Evolutionary conservation across 2,797 vertebrate genomes (phyloP).

Genomic region (Gobio occitaniae): DNA sequence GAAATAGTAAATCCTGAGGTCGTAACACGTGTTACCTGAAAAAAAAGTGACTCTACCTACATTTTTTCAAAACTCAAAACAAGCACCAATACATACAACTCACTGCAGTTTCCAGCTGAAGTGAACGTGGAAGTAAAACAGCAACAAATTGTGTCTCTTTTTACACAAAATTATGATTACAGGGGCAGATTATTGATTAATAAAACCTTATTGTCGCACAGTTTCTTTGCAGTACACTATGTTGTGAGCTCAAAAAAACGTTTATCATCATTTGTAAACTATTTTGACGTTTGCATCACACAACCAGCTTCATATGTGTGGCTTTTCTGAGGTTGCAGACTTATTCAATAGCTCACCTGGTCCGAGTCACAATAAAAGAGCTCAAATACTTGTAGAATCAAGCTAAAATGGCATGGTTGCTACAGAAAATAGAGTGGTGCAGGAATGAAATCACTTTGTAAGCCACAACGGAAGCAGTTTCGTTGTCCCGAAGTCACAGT

Average conservation of each 20-base stretch:
- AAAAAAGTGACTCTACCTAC: background rate
- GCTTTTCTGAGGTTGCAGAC: too few relatives aligned
- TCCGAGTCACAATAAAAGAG: too few relatives aligned
- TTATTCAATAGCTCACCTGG: too few relatives aligned
- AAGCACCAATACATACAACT: background rate
- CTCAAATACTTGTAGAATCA: too few relatives aligned
- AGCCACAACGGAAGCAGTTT: too few relatives aligned
- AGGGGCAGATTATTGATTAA: background rate
- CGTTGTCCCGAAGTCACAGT: too few relatives aligned
- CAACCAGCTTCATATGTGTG: too few relatives aligned
- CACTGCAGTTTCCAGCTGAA: background rate
- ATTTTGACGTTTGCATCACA: background rate
- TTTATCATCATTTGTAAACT: background rate
- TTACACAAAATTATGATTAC: background rate
- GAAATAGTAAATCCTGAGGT: background rate
- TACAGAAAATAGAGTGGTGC: too few relatives aligned
- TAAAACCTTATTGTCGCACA: background rate
- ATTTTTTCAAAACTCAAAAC: background rate
- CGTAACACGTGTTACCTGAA: background rate
- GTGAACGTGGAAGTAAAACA: background rate
- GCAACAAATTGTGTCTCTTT: background rate
- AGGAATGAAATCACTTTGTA: too few relatives aligned
- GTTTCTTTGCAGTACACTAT: background rate
- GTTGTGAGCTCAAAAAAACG: background rate
- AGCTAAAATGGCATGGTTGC: too few relatives aligned